These are phyloP conservation scores for Lepas anatifera DNA, from an alignment of 2,888 invertebrate genomes.

Conservation along the genomic window DNA sequence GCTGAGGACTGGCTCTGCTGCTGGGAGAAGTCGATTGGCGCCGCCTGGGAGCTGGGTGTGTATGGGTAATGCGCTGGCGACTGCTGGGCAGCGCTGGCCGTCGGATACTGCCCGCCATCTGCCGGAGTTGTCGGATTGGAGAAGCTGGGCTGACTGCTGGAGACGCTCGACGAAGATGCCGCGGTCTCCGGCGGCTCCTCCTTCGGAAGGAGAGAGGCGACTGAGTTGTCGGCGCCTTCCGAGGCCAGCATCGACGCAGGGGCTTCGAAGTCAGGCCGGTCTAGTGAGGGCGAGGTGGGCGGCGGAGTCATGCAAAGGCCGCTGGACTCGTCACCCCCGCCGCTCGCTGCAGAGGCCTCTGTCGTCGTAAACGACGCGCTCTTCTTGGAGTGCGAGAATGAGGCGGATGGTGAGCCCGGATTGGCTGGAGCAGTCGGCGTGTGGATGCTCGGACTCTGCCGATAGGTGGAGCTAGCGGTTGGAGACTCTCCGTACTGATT, in stretches of 20 bases:
- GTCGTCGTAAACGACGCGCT: background rate
- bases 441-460: background rate
- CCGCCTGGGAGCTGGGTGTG: slow-evolving; percentile 5
- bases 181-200: background rate
- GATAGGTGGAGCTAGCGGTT: background rate
- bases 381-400: too few relatives aligned
- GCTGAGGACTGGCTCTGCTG: slow-evolving; percentile 1
- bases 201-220: background rate
- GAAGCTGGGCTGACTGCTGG: background rate
- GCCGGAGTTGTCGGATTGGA: background rate
- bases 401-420: background rate
- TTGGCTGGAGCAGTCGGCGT: background rate
- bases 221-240: background rate
- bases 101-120: slow-evolving; percentile 21
- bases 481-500: slow-evolving; percentile 8
- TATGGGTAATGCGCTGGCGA: slow-evolving; percentile 12
- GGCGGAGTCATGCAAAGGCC: background rate
- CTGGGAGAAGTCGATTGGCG: slow-evolving; percentile 5
- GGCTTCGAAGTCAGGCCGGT: slow-evolving; percentile 62
- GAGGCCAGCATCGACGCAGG: slow-evolving; percentile 44
- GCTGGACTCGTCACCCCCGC: background rate
- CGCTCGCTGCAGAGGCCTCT: background rate
- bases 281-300: slow-evolving; percentile 32
- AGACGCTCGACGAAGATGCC: background rate
- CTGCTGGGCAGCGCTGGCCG: slow-evolving; percentile 14